Evolutionary conservation across 2,113 vertebrate species (phyloP).

Genomic region (Potamarius usumacintae): DNA sequence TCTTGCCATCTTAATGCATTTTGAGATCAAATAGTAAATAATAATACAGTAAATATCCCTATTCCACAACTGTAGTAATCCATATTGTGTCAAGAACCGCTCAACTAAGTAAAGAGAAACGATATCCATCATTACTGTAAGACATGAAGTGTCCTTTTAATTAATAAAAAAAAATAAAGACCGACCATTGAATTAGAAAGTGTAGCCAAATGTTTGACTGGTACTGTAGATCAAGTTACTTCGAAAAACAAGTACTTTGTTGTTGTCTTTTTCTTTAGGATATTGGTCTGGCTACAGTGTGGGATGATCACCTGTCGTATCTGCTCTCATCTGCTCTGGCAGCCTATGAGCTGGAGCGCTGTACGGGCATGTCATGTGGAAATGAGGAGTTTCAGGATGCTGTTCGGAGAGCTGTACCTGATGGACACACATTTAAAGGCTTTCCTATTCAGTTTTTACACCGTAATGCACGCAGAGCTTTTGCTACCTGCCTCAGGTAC

Average conservation of each 20-base stretch:
- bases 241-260: neutral
- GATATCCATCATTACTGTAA: too few species aligned
- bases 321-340: constrained; percentile 89
- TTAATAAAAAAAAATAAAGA: too few species aligned
- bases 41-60: too few species aligned
- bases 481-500: constrained; percentile 89
- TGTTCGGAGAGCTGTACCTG: constrained; percentile 87
- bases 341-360: constrained; percentile 92
- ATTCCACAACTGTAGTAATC: too few species aligned
- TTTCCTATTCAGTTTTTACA: constrained; percentile 95
- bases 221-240: neutral
- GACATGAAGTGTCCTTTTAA: too few species aligned
- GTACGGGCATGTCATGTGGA: constrained; percentile 84
- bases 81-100: too few species aligned
- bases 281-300: constrained; percentile 84
- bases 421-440: constrained; percentile 97
- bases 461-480: constrained; percentile 87
- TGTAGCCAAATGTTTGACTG: too few species aligned
- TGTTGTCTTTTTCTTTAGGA: constrained; percentile 72
- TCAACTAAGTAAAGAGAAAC: too few species aligned
- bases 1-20: too few species aligned
- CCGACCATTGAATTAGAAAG: too few species aligned
- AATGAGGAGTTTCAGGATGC: constrained; percentile 98
- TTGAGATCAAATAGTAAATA: too few species aligned
- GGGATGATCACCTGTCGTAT: constrained; percentile 96